Conservation (phyloP, 1,140 invertebrate species). For the Drosophila gunungcola region DNA sequence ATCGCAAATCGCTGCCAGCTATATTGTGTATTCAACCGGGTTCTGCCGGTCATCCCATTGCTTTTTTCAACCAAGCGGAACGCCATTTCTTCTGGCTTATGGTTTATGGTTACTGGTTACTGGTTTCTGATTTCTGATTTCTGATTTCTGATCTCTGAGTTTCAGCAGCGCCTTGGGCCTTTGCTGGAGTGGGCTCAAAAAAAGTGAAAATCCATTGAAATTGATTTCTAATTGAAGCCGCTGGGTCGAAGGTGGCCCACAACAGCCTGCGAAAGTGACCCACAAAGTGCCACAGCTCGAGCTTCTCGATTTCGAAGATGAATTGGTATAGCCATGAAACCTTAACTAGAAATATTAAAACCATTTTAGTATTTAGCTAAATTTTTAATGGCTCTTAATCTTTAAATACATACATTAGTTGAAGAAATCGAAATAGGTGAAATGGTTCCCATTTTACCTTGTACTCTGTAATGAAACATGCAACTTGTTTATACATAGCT, state of each 20-base stretch:
- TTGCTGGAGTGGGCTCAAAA: conserved; percentile 1
- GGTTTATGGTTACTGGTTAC: not conserved
- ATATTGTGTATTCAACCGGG: conserved; percentile 55
- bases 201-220: conserved; percentile 32
- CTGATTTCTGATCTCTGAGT: not conserved
- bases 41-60: conserved; percentile 65
- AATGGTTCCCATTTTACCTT: too few relatives aligned
- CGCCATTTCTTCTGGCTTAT: conserved; percentile 11
- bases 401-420: too few relatives aligned
- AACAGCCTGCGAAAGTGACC: conserved; percentile 31
- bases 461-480: too few relatives aligned
- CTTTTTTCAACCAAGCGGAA: conserved; percentile 19
- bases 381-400: too few relatives aligned
- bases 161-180: conserved; percentile 2
- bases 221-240: conserved; percentile 58
- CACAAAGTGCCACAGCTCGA: not conserved
- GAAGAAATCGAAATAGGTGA: too few relatives aligned
- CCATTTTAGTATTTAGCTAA: too few relatives aligned
- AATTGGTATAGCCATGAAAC: too few relatives aligned
- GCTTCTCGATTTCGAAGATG: not conserved
- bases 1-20: conserved; percentile 67
- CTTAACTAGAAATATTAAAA: too few relatives aligned
- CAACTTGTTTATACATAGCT: too few relatives aligned
- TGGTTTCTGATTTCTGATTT: not conserved
- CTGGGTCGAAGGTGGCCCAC: conserved; percentile 17